phyloP scores from a whole-genome alignment of 2,113 vertebrate genomes.

The Collichthys lucidus region DNA sequence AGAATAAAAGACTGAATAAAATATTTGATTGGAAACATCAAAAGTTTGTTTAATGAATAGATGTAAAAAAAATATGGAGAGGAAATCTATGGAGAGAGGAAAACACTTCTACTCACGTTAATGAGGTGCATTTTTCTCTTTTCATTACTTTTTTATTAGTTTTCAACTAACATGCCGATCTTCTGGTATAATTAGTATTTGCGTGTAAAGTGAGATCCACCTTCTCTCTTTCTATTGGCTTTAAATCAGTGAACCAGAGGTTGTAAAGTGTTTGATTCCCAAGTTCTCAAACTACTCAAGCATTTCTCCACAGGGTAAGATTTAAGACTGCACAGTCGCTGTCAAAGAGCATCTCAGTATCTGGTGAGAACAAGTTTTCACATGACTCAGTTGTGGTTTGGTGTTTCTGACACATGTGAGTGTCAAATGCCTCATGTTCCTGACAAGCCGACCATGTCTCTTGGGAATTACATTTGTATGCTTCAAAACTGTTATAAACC shows the following conservation, averaged over 20 bases:
- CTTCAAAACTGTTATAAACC: no score
- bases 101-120: background rate
- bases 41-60: background rate
- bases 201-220: background rate
- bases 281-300: conserved; percentile 22
- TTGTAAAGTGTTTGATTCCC: conserved; percentile 44
- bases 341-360: background rate
- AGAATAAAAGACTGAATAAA: no score
- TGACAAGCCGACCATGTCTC: background rate
- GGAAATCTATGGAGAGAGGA: background rate
- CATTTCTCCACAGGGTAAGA: conserved; percentile 1
- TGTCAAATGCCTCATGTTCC: conserved; percentile 34
- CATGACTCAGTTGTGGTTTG: background rate
- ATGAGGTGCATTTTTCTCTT: background rate
- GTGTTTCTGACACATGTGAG: background rate
- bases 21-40: background rate
- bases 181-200: background rate
- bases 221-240: conserved; percentile 33
- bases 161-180: background rate
- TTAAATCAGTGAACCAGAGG: conserved; percentile 44
- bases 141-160: background rate
- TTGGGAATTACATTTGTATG: no score
- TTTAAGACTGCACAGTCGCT: background rate
- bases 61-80: no score
- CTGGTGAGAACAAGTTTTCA: background rate